phyloP scores from a whole-genome alignment of 2,888 invertebrate genomes.

The Thymelicus sylvestris region DNA sequence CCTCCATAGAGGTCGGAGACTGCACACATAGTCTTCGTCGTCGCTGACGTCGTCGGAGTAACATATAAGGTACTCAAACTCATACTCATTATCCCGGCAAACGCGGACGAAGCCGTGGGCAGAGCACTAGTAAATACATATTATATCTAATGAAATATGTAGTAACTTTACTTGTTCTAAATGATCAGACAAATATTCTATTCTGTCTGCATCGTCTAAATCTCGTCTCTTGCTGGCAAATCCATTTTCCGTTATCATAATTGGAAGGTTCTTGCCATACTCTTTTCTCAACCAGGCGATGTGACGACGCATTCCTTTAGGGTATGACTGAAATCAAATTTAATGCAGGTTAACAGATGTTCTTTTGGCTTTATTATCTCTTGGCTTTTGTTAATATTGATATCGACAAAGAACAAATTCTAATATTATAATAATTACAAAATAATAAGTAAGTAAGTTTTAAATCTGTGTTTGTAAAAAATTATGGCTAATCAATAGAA shows the following conservation, averaged over 20 bases:
- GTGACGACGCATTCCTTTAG: conserved; percentile 69
- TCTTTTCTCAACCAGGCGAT: conserved; percentile 67
- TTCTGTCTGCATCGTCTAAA: conserved; percentile 54
- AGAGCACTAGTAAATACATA: background rate
- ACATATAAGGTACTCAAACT: background rate
- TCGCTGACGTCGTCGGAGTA: too few relatives aligned
- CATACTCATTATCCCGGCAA: background rate
- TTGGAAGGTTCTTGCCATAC: conserved; percentile 64
- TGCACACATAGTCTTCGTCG: too few relatives aligned
- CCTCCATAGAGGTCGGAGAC: too few relatives aligned
- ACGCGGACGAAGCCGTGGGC: too few relatives aligned
- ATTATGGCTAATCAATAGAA: too few relatives aligned
- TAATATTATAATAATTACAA: too few relatives aligned
- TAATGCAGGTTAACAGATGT: too few relatives aligned
- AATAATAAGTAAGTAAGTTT: too few relatives aligned
- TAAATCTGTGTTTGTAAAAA: too few relatives aligned
- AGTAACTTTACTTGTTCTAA: conserved; percentile 55
- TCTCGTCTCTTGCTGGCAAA: conserved; percentile 48
- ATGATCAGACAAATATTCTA: conserved; percentile 48
- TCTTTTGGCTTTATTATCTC: too few relatives aligned
- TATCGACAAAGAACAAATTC: too few relatives aligned
- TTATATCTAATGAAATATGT: background rate
- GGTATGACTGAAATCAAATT: conserved; percentile 56
- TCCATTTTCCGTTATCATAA: conserved; percentile 79
- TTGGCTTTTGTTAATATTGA: too few relatives aligned